Percentiles rank a stretch among this genome's conserved stretches.
Conservation (phyloP, 2,888 invertebrate species). For the Prenolepis imparis region DNA sequence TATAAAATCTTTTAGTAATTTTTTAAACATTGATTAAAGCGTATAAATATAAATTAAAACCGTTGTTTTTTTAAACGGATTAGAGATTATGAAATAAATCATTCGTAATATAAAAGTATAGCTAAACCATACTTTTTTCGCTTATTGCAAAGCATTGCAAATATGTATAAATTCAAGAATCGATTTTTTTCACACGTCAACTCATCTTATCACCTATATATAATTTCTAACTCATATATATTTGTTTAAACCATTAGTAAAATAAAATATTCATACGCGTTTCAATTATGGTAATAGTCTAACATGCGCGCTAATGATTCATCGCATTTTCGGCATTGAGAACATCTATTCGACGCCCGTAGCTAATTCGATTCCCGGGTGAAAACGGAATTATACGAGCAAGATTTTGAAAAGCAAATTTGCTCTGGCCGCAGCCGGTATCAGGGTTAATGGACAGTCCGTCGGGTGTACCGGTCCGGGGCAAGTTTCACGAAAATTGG, state of each 20-base stretch:
- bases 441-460: conserved; percentile 75
- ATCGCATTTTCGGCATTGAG: conserved; percentile 30
- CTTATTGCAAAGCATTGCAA: not conserved
- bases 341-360: conserved; percentile 40
- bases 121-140: not conserved
- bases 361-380: conserved; percentile 48
- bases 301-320: conserved; percentile 42
- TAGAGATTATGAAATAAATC: not conserved
- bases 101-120: not conserved
- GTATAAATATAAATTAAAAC: not conserved
- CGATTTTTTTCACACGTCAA: not conserved
- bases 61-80: not conserved
- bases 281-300: not conserved
- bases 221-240: not conserved
- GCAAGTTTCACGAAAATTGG: conserved; percentile 75
- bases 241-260: not conserved
- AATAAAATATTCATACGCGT: not conserved
- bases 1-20: not conserved
- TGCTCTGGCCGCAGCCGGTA: conserved; percentile 62
- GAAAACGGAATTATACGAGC: conserved; percentile 67
- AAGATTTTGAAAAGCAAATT: conserved; percentile 75
- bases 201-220: not conserved
- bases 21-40: not conserved
- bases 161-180: not conserved
- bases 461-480: conserved; percentile 71